Conservation (phyloP, 2,888 invertebrate species). For the Margaritifera margaritifera region DNA sequence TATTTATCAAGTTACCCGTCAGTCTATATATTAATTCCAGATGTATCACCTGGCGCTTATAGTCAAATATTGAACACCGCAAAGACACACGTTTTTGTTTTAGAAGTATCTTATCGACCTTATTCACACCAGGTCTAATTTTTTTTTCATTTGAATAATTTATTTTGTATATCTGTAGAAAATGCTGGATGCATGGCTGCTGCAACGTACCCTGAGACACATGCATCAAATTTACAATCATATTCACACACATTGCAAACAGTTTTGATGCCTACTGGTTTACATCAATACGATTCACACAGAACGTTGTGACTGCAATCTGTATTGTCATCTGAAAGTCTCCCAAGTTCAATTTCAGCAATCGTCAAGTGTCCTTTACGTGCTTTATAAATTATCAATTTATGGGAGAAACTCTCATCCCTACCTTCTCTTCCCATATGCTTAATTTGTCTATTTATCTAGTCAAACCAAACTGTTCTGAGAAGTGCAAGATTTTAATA, state of each 20-base stretch:
- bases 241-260: conserved; percentile 27
- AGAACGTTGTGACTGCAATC: conserved; percentile 16
- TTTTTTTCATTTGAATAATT: conserved; percentile 3
- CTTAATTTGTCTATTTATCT: too few species aligned
- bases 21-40: conserved; percentile 15
- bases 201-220: conserved; percentile 15
- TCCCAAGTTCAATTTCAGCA: conserved; percentile 17
- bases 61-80: conserved; percentile 1
- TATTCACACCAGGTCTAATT: conserved; percentile 5
- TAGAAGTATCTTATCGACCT: conserved; percentile 3
- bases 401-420: conserved; percentile 24
- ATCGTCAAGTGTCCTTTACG: conserved; percentile 24
- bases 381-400: conserved; percentile 20
- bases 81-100: not conserved
- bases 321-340: conserved; percentile 11
- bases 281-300: conserved; percentile 7
- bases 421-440: conserved; percentile 36
- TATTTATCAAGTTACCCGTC: conserved; percentile 13
- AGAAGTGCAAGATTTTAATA: too few species aligned
- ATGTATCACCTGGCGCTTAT: not conserved
- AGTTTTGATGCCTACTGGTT: conserved; percentile 1
- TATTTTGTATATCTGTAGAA: not conserved
- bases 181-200: conserved; percentile 6
- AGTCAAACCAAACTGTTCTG: too few species aligned
- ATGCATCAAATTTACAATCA: conserved; percentile 5